phyloP scores from a whole-genome alignment of 2,113 vertebrate genomes.

The Coturnix japonica region DNA sequence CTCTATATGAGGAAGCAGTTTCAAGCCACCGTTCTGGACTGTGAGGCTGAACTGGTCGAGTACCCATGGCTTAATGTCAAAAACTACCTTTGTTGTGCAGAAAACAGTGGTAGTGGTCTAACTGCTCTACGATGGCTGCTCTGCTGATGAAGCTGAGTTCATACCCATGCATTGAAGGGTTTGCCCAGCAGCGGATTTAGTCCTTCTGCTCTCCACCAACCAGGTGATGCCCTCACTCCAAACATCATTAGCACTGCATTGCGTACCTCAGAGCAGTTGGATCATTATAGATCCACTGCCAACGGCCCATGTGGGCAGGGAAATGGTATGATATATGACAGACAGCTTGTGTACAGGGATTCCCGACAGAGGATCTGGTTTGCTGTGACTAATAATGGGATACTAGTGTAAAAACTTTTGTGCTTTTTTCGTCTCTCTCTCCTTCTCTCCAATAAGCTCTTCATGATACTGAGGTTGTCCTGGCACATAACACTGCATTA shows the following conservation, averaged over 20 bases:
- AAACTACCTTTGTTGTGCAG: not conserved
- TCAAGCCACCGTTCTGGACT: not conserved
- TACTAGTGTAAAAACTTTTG: not conserved
- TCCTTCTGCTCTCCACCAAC: not conserved
- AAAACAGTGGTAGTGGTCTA: not conserved
- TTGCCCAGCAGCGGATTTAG: not conserved
- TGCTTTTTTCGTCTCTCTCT: not conserved
- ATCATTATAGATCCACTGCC: not conserved
- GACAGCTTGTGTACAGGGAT: not conserved
- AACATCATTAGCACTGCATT: too few species aligned
- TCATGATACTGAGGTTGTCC: not conserved
- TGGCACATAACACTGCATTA: not conserved
- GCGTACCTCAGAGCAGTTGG: not conserved
- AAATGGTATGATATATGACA: not conserved
- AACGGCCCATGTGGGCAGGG: not conserved
- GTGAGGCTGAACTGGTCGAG: not conserved
- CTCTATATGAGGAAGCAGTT: not conserved
- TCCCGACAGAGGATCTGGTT: not conserved
- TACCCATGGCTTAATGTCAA: not conserved
- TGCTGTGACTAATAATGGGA: not conserved
- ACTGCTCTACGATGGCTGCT: rapidly evolving
- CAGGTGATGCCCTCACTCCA: not conserved
- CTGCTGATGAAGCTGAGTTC: not conserved
- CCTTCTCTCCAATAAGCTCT: not conserved
- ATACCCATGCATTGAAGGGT: not conserved